These are phyloP conservation scores for Trichacis sp. DNA, from an alignment of 2,888 invertebrate genomes.

Conservation along the genomic window DNA sequence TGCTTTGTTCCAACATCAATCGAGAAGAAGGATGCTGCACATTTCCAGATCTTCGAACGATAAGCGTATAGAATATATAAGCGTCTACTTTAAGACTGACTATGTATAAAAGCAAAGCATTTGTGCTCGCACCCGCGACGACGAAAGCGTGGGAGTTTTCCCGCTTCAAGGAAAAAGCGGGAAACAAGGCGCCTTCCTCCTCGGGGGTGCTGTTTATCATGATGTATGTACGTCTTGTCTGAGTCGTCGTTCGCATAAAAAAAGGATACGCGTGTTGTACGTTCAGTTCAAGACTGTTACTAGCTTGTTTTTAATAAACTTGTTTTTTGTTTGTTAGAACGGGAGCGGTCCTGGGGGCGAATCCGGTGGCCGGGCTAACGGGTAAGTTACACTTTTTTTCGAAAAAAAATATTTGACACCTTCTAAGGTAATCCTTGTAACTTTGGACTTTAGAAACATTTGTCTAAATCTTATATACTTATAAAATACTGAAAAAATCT, in stretches of 20 bases:
- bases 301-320: conserved; percentile 68
- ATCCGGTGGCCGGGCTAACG: conserved; percentile 83
- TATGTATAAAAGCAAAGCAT: conserved; percentile 59
- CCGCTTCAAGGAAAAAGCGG: not conserved
- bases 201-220: conserved; percentile 32
- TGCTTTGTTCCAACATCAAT: conserved; percentile 1
- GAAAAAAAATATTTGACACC: too few species aligned
- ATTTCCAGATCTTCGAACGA: not conserved
- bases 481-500: too few species aligned
- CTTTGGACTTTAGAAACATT: too few species aligned
- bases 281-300: conserved; percentile 63
- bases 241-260: conserved; percentile 57
- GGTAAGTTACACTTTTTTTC: conserved; percentile 73
- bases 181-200: conserved; percentile 32
- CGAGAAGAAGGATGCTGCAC: conserved; percentile 1
- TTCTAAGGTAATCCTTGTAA: too few species aligned
- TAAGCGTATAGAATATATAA: conserved; percentile 34
- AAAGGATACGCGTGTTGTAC: conserved; percentile 54
- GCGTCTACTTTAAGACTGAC: conserved; percentile 34
- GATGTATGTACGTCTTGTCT: conserved; percentile 45
- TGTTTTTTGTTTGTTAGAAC: conserved; percentile 84
- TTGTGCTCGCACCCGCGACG: conserved; percentile 39
- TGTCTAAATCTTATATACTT: too few species aligned
- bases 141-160: conserved; percentile 31
- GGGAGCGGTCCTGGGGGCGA: conserved; percentile 84